Base-by-base conservation (phyloP, 1,140 invertebrate species). In the Tetragonula clypearis region DNA sequence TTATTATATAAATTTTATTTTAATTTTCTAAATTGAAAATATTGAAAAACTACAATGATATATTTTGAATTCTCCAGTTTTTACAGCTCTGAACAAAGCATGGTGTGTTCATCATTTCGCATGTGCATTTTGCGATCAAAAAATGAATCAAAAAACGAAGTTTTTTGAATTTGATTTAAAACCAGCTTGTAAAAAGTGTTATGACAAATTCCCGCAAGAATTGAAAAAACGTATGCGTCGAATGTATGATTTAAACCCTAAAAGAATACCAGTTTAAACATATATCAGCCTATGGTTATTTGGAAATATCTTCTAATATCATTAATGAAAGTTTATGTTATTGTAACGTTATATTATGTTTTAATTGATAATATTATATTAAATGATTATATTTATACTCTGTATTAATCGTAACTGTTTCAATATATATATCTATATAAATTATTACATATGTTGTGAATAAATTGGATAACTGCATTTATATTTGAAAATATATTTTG, bases 61-160 rank as follows among this genome's bases (percentile, higher is more conserved):
- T 87, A 72, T 84, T 73, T 69, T 84, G 82, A 88, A 65, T 84
- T 80, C 92, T 91, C 84, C 94, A 99, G 99, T 99, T 58, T 99
- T 99, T 94, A 99, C 98, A 86, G 99, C 99, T 65, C 95, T 99
- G 88, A 99, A 99, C 94, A 99, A 99, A 95, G 98, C 99, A n/a
- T 99, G 99, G 99, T 99, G 99, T 95, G 98, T 99, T 49, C 97
- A 99, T 94, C 99, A 99, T 94, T 99, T 99, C 95, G 98, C 99
- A n/a, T 99, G 99, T 95, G 98, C 98, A 26, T 97, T 99, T 84
- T 99, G 99, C 95, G 99, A 99, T 94, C 97, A 97, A 87, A 98
- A 99, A 94, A 98, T 99, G 97, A 99, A 98, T 93, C 98, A 99
- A 90, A 99, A 99, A 95, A 99, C 98, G 12, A 99, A 99, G 95